phyloP scores from a whole-genome alignment of 2,113 vertebrate species.

The Buteo buteo region DNA sequence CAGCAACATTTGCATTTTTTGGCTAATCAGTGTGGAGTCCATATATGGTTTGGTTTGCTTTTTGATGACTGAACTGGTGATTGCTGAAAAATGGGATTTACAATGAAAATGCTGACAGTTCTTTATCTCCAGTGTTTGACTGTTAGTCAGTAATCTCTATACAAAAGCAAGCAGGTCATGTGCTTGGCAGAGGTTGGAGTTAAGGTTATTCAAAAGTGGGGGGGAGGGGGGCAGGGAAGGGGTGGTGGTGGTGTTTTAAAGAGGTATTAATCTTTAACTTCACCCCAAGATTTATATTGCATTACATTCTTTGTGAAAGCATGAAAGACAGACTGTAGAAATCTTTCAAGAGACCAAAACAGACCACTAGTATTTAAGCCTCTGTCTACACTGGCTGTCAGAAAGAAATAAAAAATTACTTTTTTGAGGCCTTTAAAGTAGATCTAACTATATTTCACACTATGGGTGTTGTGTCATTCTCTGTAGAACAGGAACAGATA shows the following conservation, averaged over 20 bases:
- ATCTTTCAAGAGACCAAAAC: neutral
- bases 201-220: neutral
- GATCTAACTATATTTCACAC: neutral
- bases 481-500: slow-evolving; percentile 5
- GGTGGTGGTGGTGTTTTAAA: neutral
- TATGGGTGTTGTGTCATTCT: neutral
- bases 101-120: slow-evolving; percentile 35
- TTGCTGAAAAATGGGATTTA: slow-evolving; percentile 14
- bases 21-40: neutral
- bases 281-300: neutral
- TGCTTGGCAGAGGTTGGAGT: neutral
- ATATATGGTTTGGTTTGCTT: neutral
- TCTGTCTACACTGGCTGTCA: neutral
- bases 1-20: neutral
- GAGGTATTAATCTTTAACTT: neutral
- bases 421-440: neutral
- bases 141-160: neutral
- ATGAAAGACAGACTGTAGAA: neutral
- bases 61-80: neutral
- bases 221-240: neutral
- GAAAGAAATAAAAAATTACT: neutral
- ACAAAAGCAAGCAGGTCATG: slow-evolving; percentile 20
- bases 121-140: neutral
- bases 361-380: neutral
- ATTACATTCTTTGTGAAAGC: neutral